These are phyloP conservation scores for Haplochromis burtoni DNA, from an alignment of 2,113 vertebrate genomes.

Conservation along the genomic window DNA sequence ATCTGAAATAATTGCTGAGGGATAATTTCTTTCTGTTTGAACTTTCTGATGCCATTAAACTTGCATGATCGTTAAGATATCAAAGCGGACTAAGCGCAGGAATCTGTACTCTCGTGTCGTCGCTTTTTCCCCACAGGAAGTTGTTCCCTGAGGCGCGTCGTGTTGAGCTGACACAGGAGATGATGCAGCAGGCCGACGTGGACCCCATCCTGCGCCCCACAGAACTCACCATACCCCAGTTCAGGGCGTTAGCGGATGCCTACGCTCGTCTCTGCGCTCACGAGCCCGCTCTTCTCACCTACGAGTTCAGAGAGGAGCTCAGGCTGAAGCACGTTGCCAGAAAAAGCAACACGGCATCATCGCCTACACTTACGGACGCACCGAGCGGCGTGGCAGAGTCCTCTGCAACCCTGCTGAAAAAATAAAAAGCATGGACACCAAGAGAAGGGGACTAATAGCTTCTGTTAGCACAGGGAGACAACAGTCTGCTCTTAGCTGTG, in stretches of 20 bases:
- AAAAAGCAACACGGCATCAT: neutral
- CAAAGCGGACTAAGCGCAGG: constrained; percentile 26
- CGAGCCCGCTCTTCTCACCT: constrained; percentile 74
- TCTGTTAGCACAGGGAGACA: constrained; percentile 15
- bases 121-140: constrained; percentile 66
- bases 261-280: constrained; percentile 80
- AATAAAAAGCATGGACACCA: neutral
- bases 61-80: constrained; percentile 40
- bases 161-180: constrained; percentile 70
- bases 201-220: constrained; percentile 82
- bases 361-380: neutral
- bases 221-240: constrained; percentile 80
- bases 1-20: constrained; percentile 42
- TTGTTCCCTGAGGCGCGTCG: constrained; percentile 84
- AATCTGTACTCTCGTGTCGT: neutral
- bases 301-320: constrained; percentile 85
- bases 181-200: constrained; percentile 80
- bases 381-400: neutral
- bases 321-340: constrained; percentile 43
- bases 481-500: constrained; percentile 52
- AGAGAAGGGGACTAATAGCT: constrained; percentile 16
- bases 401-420: neutral
- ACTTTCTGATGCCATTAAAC: constrained; percentile 32
- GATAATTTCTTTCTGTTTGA: constrained; percentile 39
- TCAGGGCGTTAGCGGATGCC: constrained; percentile 77